These are phyloP conservation scores for Euphonia xanthogaster DNA, from an alignment of 2,797 vertebrate species.

Conservation along the genomic window DNA sequence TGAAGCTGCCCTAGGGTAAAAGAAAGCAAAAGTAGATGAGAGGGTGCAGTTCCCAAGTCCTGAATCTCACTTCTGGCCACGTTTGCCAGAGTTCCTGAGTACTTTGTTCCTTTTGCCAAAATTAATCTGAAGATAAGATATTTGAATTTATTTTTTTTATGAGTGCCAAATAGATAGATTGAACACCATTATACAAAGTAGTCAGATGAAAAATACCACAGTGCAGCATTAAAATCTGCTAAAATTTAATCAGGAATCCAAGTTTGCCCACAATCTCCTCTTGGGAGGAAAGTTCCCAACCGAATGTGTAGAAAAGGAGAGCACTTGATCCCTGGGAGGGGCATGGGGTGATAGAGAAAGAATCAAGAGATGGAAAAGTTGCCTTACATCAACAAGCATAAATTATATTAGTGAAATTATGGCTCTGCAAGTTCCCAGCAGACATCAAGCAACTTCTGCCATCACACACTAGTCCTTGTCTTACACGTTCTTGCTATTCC, in stretches of 20 bases:
- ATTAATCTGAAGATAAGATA: conserved; percentile 17
- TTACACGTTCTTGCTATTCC: background rate
- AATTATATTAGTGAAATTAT: background rate
- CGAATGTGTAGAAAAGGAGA: background rate
- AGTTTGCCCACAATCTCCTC: background rate
- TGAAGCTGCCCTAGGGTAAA: background rate
- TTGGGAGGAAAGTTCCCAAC: background rate
- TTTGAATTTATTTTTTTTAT: background rate
- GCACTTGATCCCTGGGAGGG: background rate
- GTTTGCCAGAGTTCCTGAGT: background rate
- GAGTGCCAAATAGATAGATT: background rate
- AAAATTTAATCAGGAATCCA: background rate
- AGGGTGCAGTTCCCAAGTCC: background rate
- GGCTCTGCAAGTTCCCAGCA: background rate
- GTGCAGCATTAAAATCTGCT: background rate
- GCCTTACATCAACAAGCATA: background rate
- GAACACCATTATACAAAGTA: conserved; percentile 39
- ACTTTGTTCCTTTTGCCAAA: conserved; percentile 59
- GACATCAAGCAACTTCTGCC: background rate
- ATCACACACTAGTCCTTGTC: background rate
- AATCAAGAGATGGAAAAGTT: background rate
- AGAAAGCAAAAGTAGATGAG: background rate
- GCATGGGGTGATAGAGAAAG: background rate
- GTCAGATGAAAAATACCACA: background rate
- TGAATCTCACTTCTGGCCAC: conserved; percentile 10